Evolutionary conservation across 1,140 invertebrate species (phyloP).

Genomic region (Antheraea pernyi): DNA sequence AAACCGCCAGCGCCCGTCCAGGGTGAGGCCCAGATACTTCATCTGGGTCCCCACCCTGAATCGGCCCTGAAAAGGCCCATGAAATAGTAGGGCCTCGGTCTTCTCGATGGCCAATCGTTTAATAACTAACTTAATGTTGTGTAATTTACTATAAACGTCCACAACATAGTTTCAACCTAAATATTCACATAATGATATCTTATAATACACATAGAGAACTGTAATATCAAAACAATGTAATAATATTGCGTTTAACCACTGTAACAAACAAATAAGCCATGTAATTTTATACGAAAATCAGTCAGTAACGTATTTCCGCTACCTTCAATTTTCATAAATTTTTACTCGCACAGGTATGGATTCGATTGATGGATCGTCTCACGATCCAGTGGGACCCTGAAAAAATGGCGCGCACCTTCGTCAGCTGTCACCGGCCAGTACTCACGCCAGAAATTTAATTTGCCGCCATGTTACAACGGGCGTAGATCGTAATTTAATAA

Average conservation of each 20-base stretch:
- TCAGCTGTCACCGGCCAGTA: constrained; percentile 39
- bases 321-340: constrained; percentile 7
- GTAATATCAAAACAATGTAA: neutral
- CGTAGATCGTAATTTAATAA: constrained; percentile 36
- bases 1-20: no score
- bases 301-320: neutral
- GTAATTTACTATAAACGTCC: no score
- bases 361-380: constrained; percentile 15
- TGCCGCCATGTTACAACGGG: constrained; percentile 32
- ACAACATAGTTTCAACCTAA: no score
- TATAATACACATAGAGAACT: no score
- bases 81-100: no score
- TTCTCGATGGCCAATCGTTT: no score
- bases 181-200: no score
- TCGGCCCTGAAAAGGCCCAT: no score
- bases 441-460: constrained; percentile 53
- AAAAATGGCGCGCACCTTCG: constrained; percentile 41
- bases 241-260: neutral
- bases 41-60: no score
- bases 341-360: constrained; percentile 8
- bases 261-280: neutral
- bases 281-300: neutral
- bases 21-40: no score
- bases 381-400: constrained; percentile 17
- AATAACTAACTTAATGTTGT: no score